Conservation (phyloP, 2,888 invertebrate species). For the Fragum whitleyi region DNA sequence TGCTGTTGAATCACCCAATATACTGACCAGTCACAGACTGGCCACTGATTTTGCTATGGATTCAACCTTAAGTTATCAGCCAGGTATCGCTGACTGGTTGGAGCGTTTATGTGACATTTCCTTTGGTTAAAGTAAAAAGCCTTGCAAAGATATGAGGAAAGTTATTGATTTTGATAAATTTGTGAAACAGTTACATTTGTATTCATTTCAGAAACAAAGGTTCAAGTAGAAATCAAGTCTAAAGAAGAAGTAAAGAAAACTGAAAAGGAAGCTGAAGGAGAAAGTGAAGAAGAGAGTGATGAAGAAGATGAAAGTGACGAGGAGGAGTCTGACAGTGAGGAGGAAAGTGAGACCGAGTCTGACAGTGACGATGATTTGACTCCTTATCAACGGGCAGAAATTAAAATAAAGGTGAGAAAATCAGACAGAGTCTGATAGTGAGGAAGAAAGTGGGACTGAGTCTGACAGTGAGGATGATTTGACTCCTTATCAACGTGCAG, state of each 20-base stretch:
- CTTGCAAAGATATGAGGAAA: too few species aligned
- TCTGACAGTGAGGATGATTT: constrained; percentile 79
- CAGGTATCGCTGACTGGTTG: too few species aligned
- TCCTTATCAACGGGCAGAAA: constrained; percentile 84
- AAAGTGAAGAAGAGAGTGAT: constrained; percentile 81
- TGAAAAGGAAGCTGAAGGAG: constrained; percentile 86
- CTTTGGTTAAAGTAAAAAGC: too few species aligned
- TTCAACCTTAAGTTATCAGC: too few species aligned
- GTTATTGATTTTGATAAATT: too few species aligned
- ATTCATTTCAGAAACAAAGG: constrained; percentile 40
- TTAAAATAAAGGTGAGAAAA: constrained; percentile 77
- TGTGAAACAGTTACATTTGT: too few species aligned
- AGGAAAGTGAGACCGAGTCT: constrained; percentile 86
- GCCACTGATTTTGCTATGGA: too few species aligned
- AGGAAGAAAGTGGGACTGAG: constrained; percentile 86
- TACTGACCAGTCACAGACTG: too few species aligned
- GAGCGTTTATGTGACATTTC: too few species aligned
- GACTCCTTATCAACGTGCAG: constrained; percentile 84
- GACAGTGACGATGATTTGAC: constrained; percentile 80
- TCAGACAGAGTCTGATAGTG: constrained; percentile 83
- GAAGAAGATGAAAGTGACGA: constrained; percentile 80
- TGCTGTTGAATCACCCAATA: too few species aligned
- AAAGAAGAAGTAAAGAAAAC: constrained; percentile 90
- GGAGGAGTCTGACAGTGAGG: constrained; percentile 84
- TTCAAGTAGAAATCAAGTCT: constrained; percentile 86